phyloP scores from a whole-genome alignment of 2,888 invertebrate genomes.

The Matsumyia berberina region DNA sequence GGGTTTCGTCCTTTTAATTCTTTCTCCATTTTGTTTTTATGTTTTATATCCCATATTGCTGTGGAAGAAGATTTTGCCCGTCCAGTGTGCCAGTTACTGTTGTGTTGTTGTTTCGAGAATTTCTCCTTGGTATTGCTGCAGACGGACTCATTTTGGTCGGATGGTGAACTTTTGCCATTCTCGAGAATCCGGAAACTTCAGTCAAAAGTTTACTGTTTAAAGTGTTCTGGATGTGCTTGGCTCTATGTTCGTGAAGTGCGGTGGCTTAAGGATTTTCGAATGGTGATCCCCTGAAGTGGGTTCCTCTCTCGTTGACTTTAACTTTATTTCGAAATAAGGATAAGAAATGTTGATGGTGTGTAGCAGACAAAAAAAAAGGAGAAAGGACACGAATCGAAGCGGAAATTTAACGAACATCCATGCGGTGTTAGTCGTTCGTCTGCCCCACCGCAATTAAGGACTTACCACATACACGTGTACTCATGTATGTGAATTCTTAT shows the following conservation, averaged over 20 bases:
- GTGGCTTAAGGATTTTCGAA: slow-evolving; percentile 42
- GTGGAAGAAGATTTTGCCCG: not conserved
- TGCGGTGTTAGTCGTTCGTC: not conserved
- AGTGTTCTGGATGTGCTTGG: slow-evolving; percentile 36
- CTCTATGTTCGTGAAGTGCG: slow-evolving; percentile 30
- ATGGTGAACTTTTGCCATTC: slow-evolving; percentile 28
- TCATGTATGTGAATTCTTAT: slow-evolving; percentile 6
- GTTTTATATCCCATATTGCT: slow-evolving; percentile 4
- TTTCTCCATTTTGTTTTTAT: slow-evolving; percentile 10
- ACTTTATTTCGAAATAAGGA: slow-evolving; percentile 23
- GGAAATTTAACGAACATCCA: slow-evolving; percentile 15
- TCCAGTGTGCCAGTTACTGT: slow-evolving; percentile 21
- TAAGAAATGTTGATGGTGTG: slow-evolving; percentile 3
- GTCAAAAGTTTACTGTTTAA: slow-evolving; percentile 42
- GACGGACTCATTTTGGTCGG: slow-evolving; percentile 27
- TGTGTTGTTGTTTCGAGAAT: slow-evolving; percentile 20
- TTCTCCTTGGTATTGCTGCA: slow-evolving; percentile 1
- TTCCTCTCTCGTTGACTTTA: slow-evolving; percentile 11
- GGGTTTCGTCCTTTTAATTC: slow-evolving; percentile 23
- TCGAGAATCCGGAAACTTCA: slow-evolving; percentile 24
- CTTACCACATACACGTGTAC: not conserved
- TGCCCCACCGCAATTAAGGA: slow-evolving; percentile 31
- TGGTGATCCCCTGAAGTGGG: slow-evolving; percentile 15
- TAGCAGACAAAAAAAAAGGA: not conserved
- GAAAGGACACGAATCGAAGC: not conserved